phyloP scores from a whole-genome alignment of 2,113 vertebrate species.

The Malaclemys terrapin region DNA sequence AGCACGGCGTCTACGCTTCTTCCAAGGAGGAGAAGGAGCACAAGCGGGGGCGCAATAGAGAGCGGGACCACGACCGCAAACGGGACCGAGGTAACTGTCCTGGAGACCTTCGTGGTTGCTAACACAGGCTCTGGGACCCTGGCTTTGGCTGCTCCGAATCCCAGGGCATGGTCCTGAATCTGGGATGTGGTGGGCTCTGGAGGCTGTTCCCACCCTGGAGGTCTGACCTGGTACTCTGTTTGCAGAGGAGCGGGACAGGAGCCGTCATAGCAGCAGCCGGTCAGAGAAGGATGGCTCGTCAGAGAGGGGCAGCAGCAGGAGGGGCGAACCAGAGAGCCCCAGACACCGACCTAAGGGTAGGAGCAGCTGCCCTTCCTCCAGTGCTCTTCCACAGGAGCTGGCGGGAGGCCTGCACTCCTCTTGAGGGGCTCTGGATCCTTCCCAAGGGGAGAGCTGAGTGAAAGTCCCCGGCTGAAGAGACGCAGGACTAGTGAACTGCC shows the following conservation, averaged over 20 bases:
- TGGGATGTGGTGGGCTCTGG: background rate
- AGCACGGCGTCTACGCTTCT: slow-evolving; percentile 94
- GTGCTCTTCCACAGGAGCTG: accelerated
- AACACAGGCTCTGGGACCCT: background rate
- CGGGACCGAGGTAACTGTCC: slow-evolving; percentile 82
- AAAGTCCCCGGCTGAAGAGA: accelerated
- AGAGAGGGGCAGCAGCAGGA: slow-evolving; percentile 87
- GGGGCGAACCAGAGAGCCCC: slow-evolving; percentile 89
- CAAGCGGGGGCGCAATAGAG: slow-evolving; percentile 83
- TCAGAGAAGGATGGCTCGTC: slow-evolving; percentile 85
- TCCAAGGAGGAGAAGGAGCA: slow-evolving; percentile 93
- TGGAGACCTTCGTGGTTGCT: background rate
- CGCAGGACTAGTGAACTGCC: background rate
- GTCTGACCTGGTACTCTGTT: background rate
- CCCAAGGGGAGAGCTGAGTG: background rate
- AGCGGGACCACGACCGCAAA: slow-evolving; percentile 80
- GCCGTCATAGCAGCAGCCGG: slow-evolving; percentile 80
- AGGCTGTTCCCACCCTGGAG: background rate
- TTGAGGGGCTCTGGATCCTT: background rate
- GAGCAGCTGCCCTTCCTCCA: accelerated
- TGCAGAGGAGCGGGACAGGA: slow-evolving; percentile 88
- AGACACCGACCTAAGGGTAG: slow-evolving; percentile 90
- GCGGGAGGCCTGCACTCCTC: background rate
- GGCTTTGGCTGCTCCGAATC: background rate
- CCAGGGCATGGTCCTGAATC: accelerated